Evolutionary conservation across 2,797 vertebrate species (phyloP).

Genomic region (Alosa sapidissima): DNA sequence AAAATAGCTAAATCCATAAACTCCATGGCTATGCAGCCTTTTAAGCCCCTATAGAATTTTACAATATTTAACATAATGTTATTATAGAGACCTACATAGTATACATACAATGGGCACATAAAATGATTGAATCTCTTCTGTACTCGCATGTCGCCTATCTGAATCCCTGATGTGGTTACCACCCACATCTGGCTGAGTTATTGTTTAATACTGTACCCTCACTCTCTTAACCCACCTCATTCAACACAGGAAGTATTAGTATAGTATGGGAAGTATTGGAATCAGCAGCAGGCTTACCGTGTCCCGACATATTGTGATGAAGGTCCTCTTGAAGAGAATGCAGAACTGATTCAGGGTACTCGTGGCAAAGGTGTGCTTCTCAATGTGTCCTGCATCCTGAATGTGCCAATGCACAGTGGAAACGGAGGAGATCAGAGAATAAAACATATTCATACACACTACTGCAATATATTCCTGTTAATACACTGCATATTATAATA

Average conservation of each 20-base stretch:
- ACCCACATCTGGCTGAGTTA: background rate
- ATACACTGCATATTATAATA: too few relatives aligned
- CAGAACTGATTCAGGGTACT: constrained; percentile 94
- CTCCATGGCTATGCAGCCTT: too few relatives aligned
- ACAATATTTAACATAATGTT: background rate
- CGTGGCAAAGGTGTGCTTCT: constrained; percentile 95
- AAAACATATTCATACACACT: background rate
- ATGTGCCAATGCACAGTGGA: background rate
- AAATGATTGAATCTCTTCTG: too few relatives aligned
- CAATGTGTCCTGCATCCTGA: constrained; percentile 83
- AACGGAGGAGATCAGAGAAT: background rate
- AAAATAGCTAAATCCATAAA: too few relatives aligned
- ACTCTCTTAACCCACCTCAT: background rate
- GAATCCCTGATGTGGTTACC: background rate
- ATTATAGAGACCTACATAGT: background rate
- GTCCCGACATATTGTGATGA: constrained; percentile 92
- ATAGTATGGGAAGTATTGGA: background rate
- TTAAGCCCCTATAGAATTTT: too few relatives aligned
- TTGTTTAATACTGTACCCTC: background rate
- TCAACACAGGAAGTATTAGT: background rate
- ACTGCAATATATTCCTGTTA: background rate
- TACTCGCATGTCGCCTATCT: background rate
- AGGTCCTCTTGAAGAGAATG: constrained; percentile 96
- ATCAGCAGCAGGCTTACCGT: constrained; percentile 71
- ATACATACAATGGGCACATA: background rate